Percentiles rank a stretch among this genome's conserved stretches.
Conservation (phyloP, 2,888 invertebrate genomes). For the Pristionchus exspectatus region DNA sequence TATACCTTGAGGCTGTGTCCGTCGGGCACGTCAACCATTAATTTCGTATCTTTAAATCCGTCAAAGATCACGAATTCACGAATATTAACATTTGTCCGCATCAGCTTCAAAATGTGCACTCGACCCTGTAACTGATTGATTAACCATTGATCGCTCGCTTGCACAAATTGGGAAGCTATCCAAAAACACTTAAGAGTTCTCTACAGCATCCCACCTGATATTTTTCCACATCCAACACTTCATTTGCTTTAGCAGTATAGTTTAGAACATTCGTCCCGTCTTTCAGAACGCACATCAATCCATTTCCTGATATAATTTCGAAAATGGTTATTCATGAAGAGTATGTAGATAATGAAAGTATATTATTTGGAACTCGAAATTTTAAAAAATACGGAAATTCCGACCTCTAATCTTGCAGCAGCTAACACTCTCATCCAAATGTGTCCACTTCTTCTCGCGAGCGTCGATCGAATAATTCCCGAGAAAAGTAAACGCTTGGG, state of each 20-base stretch:
- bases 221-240: neutral
- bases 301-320: neutral
- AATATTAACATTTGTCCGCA: neutral
- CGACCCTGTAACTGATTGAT: neutral
- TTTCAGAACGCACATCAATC: neutral
- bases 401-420: neutral
- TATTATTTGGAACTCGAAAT: neutral
- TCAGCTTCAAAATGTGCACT: neutral
- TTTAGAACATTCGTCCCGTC: neutral
- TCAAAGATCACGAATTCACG: neutral
- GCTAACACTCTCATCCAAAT: neutral
- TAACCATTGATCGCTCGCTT: too few species aligned
- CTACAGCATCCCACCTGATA: neutral
- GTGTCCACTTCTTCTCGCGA: neutral
- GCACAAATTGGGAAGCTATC: too few species aligned
- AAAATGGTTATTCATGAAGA: neutral
- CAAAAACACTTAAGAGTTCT: too few species aligned
- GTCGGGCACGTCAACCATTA: neutral
- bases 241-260: neutral
- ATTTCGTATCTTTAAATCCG: neutral
- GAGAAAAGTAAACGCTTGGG: neutral
- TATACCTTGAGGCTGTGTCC: neutral
- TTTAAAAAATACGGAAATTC: neutral
- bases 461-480: too few species aligned
- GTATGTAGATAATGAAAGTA: neutral